Evolutionary conservation across 2,888 invertebrate genomes (phyloP), one percentile per base, ranked within the genome.

Genomic region (Caenorhabditis becei): DNA sequence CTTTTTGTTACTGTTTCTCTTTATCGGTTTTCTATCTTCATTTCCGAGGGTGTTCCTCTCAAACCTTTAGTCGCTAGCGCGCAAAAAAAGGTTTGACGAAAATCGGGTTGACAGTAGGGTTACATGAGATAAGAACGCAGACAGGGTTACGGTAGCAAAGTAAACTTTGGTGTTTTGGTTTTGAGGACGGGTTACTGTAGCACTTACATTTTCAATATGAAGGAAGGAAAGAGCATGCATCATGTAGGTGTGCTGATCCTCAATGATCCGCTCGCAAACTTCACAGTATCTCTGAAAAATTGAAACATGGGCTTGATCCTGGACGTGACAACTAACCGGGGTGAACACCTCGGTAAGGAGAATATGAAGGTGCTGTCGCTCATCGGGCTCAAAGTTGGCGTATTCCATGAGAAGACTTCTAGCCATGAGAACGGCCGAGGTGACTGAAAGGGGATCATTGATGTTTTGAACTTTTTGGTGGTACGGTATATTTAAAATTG

Each of bases 391-490:
- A 18, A 75, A 24, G n/a, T 75, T 66, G 20, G 66, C 44, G 59
- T 75, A 75, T 14, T 75, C 75, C 41, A 75, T 61, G 7, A 75
- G 54, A 58, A 75, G 49, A 0, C 75, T 59, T 66, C 65, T 59
- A 0, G 75, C 75, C 7, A 75, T n/a, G n/a, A 66, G 66, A 20
- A 66, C 37, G 1, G 66, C 59, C 16, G 75, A 66, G 0, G 75
- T 66, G 5, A 75, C 75, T 75, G 59, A 11, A 74, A 59, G 1
- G 14, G 2, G n/a, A n/a, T n/a, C n/a, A n/a, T n/a, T n/a, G n/a
- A n/a, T n/a, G n/a, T n/a, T n/a, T n/a, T n/a, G n/a, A n/a, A n/a
- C 24, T 16, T n/a, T 16, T 20, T 2, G 18, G 2, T 49, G 11
- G 0, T 24, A 47, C 37, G 20, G 7, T 18, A 24, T 54, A 53